Conservation (phyloP, 2,113 vertebrate genomes). For the Notothenia rossii region DNA sequence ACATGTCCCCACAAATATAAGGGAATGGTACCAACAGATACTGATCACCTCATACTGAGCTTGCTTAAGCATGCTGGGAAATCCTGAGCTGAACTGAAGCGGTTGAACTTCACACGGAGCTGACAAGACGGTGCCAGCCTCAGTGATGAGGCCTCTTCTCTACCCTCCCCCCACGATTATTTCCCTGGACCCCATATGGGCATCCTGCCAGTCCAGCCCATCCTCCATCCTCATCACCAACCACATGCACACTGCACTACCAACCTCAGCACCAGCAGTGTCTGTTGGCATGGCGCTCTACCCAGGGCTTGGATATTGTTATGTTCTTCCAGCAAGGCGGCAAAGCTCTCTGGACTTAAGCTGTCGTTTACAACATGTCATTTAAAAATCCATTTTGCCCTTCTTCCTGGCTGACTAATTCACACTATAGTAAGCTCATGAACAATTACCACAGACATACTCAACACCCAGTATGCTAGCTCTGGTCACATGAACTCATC, state of each 20-base stretch:
- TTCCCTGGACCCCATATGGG: slow-evolving; percentile 74
- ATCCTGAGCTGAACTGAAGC: slow-evolving; percentile 49
- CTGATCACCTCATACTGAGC: slow-evolving; percentile 40
- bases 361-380: slow-evolving; percentile 4
- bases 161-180: slow-evolving; percentile 61
- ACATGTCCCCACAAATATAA: no score
- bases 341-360: slow-evolving; percentile 38
- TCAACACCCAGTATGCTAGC: not conserved
- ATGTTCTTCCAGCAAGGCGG: slow-evolving; percentile 18
- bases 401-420: not conserved
- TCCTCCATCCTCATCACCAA: slow-evolving; percentile 75
- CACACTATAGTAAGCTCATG: not conserved
- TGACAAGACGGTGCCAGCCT: slow-evolving; percentile 59
- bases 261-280: slow-evolving; percentile 34
- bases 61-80: slow-evolving; percentile 57
- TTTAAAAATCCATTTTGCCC: slow-evolving; percentile 23
- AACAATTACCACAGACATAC: not conserved
- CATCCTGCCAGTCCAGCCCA: slow-evolving; percentile 73
- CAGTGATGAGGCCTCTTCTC: slow-evolving; percentile 51
- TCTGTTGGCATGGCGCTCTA: slow-evolving; percentile 43
- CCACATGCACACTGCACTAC: slow-evolving; percentile 49
- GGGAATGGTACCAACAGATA: not conserved
- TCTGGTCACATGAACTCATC: not conserved
- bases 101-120: slow-evolving; percentile 45
- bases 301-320: slow-evolving; percentile 1